Base-by-base conservation (phyloP, 2,888 invertebrate species). In the Xanthia togata region DNA sequence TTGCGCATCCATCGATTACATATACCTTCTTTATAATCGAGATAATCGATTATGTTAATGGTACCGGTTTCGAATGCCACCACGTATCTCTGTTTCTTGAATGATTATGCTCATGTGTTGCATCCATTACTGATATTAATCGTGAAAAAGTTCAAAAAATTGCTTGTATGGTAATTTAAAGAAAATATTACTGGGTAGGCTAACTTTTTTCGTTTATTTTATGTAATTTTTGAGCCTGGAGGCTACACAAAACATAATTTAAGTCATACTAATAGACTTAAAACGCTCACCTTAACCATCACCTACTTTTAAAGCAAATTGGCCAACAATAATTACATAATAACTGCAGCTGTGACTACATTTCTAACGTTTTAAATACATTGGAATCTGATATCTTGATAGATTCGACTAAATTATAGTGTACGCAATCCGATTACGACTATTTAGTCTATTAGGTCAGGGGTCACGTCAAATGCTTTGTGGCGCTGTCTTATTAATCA, bases 41-140 rank as follows among this genome's bases (percentile, higher is more conserved):
- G 82, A 83, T 87, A 79, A 87, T 87, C 87, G 87, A 87, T 90
- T 91, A 91, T 91, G 90, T 65, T 89, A 91, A 92, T 91, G 81
- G 76, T 75, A 89, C 91, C 85, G 89, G 93, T 92, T 89, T 81
- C 75, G 82, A 89, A 90, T 88, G 76, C 85, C 87, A 83, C 85
- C 79, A 82, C 84, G 83, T 85, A 72, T 65, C 53, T 68, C 35
- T 73, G 65, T 74, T 76, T 74, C 70, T 78, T 81, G 76, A 79
- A 77, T 78, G 78, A 78, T 75, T 76, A 75, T 47, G 70, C 70
- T 73, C 55, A 76, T 60, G 35, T 63, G 59, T 70, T 73, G 11
- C 65, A 64, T 78, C 57, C 41, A 70, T 62, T 59, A 57, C 4
- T 72, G 44, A 62, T 63, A 47, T 53, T 44, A 70, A 69, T 71